These are phyloP conservation scores for Halcyon malimbica DNA, from an alignment of 2,113 vertebrate genomes.

Conservation along the genomic window DNA sequence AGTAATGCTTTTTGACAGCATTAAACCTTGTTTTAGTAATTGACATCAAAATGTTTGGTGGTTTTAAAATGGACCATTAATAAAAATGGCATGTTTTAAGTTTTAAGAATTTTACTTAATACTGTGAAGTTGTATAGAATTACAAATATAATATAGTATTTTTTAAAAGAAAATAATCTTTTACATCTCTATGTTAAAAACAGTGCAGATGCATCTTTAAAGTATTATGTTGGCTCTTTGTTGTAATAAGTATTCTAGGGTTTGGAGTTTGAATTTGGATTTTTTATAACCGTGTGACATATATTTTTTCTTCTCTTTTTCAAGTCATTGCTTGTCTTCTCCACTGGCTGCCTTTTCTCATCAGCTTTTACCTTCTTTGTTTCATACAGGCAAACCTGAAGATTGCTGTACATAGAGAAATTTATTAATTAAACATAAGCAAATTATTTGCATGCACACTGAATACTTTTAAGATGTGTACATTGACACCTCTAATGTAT, in stretches of 20 bases:
- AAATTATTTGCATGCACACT: background rate
- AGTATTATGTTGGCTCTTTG: background rate
- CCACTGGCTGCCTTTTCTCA: background rate
- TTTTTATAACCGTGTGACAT: background rate
- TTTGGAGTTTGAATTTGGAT: background rate
- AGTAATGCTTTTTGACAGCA: conserved; percentile 79
- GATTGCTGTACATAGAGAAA: background rate
- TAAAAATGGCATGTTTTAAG: conserved; percentile 77
- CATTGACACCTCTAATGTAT: background rate
- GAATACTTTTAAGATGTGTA: background rate
- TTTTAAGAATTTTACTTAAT: conserved; percentile 73
- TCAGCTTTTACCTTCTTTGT: background rate
- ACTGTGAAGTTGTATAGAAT: conserved; percentile 74
- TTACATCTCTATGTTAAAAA: conserved; percentile 28
- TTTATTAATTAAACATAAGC: background rate
- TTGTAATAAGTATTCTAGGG: background rate
- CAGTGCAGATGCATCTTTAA: conserved; percentile 21
- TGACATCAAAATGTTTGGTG: conserved; percentile 82
- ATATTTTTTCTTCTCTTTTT: background rate
- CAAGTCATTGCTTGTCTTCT: background rate
- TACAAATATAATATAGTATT: conserved; percentile 60
- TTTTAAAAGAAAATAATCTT: conserved; percentile 48
- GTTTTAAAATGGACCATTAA: conserved; percentile 80
- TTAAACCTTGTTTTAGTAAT: conserved; percentile 84
- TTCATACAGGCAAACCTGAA: background rate